These are phyloP conservation scores for Laspeyria flexula DNA, from an alignment of 2,888 invertebrate species.

Conservation along the genomic window DNA sequence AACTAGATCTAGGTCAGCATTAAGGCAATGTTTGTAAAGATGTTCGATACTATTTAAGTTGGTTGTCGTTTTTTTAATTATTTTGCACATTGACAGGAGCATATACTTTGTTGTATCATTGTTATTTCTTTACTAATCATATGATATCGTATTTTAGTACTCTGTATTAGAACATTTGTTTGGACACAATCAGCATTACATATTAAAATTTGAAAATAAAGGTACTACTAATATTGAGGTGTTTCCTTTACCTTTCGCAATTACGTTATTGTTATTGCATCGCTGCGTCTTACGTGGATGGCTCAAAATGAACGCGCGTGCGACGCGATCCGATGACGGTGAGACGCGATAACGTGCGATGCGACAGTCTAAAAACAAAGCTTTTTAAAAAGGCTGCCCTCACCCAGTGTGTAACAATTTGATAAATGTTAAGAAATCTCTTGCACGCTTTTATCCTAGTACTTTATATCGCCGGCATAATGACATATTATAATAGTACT, in stretches of 20 bases:
- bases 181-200: slow-evolving; percentile 44
- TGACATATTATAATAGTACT: too few species aligned
- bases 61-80: slow-evolving; percentile 17
- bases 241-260: not conserved
- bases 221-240: slow-evolving; percentile 36
- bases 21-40: slow-evolving; percentile 19
- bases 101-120: slow-evolving; percentile 37
- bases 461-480: too few species aligned
- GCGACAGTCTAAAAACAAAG: too few species aligned
- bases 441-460: too few species aligned
- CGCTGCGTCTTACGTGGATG: too few species aligned
- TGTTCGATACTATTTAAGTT: slow-evolving; percentile 21
- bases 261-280: too few species aligned
- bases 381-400: too few species aligned
- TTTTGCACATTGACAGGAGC: slow-evolving; percentile 19
- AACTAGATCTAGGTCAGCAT: slow-evolving; percentile 13
- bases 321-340: too few species aligned
- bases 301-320: too few species aligned
- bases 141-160: slow-evolving; percentile 41
- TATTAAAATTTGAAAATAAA: slow-evolving; percentile 53
- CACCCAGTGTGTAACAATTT: too few species aligned
- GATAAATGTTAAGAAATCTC: too few species aligned
- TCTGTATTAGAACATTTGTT: slow-evolving; percentile 46
- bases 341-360: too few species aligned
- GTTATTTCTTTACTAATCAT: slow-evolving; percentile 44